A percentile compares a stretch with the other conserved stretches of the same genome.
These are phyloP conservation scores for Decapterus maruadsi DNA, from an alignment of 2,797 vertebrate genomes.

Conservation along the genomic window DNA sequence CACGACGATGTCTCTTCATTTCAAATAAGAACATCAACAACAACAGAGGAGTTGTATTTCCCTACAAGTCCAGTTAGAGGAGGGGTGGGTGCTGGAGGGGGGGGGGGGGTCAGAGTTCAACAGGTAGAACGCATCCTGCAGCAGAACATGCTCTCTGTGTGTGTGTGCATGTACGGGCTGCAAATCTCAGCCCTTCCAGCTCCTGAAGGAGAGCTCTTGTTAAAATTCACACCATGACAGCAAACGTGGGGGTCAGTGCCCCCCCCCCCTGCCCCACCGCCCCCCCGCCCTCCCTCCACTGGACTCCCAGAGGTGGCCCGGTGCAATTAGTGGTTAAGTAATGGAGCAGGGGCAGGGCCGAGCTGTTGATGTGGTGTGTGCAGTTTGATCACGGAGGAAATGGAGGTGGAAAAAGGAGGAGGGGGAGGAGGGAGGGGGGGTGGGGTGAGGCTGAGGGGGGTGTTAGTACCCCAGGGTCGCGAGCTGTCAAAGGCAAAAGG, in stretches of 20 bases:
- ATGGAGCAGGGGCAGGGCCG: slow-evolving; percentile 38
- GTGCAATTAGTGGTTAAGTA: slow-evolving; percentile 71
- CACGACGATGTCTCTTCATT: background rate
- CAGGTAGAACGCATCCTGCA: background rate
- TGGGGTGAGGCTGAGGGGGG: background rate
- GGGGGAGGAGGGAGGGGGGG: background rate
- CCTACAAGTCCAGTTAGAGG: background rate
- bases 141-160: background rate
- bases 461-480: slow-evolving; percentile 13
- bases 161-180: background rate
- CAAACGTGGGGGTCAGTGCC: slow-evolving; percentile 59
- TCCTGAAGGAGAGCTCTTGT: slow-evolving; percentile 37
- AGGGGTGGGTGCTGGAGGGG: too few species aligned
- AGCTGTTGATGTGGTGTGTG: slow-evolving; percentile 59
- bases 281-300: too few species aligned
- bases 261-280: slow-evolving; percentile 18
- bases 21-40: background rate
- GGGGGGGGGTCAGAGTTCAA: background rate
- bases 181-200: slow-evolving; percentile 14
- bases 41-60: too few species aligned
- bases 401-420: slow-evolving; percentile 11
- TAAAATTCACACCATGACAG: slow-evolving; percentile 61
- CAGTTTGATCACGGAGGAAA: slow-evolving; percentile 38
- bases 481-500: slow-evolving; percentile 50
- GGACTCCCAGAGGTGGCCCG: slow-evolving; percentile 59